phyloP scores from a whole-genome alignment of 2,888 invertebrate genomes.

The Teinopalpus imperialis region DNA sequence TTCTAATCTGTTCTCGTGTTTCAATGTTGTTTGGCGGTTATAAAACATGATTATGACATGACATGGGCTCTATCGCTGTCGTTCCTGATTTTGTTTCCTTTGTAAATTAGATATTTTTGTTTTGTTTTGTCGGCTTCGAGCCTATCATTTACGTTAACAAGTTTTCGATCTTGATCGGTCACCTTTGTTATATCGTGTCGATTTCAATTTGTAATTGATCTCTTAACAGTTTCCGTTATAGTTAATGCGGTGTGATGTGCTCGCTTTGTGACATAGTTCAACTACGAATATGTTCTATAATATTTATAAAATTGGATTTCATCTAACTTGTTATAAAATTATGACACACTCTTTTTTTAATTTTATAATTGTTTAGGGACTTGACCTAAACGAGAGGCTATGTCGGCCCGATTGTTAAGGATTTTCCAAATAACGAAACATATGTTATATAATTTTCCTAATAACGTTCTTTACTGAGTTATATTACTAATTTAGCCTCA shows the following conservation, averaged over 20 bases:
- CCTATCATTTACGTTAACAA: conserved; percentile 33
- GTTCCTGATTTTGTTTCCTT: conserved; percentile 27
- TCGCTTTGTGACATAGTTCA: too few species aligned
- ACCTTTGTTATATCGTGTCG: conserved; percentile 9
- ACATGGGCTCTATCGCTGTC: conserved; percentile 35
- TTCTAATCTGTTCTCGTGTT: conserved; percentile 57
- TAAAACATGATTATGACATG: conserved; percentile 38
- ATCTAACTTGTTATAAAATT: too few species aligned
- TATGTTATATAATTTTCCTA: too few species aligned
- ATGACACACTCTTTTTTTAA: too few species aligned
- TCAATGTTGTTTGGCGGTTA: conserved; percentile 38
- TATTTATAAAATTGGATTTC: too few species aligned
- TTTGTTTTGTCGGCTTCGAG: conserved; percentile 27
- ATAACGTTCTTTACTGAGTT: too few species aligned
- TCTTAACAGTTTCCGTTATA: conserved; percentile 3
- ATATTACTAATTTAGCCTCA: too few species aligned
- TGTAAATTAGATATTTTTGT: conserved; percentile 27
- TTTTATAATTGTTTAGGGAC: too few species aligned
- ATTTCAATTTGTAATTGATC: conserved; percentile 19
- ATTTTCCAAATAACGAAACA: too few species aligned
- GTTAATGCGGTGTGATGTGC: conserved; percentile 1
- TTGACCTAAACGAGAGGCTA: too few species aligned
- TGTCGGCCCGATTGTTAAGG: too few species aligned
- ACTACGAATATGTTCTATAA: too few species aligned
- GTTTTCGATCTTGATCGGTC: conserved; percentile 12